Conservation (phyloP, 2,113 vertebrate genomes). For the Triplophysa tibetana region DNA sequence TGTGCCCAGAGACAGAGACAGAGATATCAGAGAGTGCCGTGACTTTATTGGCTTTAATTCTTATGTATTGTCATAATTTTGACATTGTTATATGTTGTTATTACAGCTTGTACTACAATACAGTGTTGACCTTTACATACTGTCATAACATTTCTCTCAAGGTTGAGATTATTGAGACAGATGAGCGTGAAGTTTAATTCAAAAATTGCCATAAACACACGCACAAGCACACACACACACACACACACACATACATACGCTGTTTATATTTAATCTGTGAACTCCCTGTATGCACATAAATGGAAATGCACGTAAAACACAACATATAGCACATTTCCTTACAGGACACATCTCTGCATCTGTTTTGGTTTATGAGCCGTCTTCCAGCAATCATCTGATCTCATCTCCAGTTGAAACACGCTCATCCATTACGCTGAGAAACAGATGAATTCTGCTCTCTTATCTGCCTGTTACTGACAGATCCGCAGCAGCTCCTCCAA, state of each 20-base stretch:
- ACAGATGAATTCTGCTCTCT: conserved; percentile 26
- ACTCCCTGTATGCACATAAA: no score
- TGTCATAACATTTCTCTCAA: no score
- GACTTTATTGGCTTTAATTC: not conserved
- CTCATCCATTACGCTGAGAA: conserved; percentile 27
- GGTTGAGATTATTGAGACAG: no score
- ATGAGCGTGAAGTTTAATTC: no score
- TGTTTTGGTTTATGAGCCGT: conserved; percentile 18
- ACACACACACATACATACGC: not conserved
- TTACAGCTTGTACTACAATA: no score
- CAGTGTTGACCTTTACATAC: no score
- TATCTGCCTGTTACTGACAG: conserved; percentile 41
- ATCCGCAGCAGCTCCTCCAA: conserved; percentile 12
- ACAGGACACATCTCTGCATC: not conserved
- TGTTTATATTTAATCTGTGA: not conserved
- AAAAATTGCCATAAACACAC: no score
- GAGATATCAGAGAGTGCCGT: no score
- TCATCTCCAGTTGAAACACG: not conserved
- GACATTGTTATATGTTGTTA: no score
- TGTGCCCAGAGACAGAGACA: no score
- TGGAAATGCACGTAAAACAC: not conserved
- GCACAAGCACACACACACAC: no score
- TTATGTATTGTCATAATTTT: no score
- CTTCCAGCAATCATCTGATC: conserved; percentile 30
- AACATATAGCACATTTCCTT: not conserved